Base-by-base conservation (phyloP, 1,140 invertebrate genomes). In the Helicorthomorpha holstii region DNA sequence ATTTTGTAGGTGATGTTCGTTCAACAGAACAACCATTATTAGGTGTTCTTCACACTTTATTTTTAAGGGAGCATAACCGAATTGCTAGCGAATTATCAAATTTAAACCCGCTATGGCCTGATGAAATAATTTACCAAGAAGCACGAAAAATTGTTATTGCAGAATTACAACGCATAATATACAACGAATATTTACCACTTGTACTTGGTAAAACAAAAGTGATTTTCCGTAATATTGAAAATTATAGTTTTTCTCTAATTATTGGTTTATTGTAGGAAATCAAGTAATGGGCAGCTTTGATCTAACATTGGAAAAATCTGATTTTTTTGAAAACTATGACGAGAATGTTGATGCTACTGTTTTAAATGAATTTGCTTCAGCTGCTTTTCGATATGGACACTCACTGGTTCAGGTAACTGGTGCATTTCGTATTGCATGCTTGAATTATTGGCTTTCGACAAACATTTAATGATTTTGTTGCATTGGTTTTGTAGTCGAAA, bases 61-160 rank as follows among this genome's bases (percentile, higher is more conserved):
- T 88, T 43, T 68, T 93, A 50, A 72, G 93, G 53, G 85, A 95
- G 63, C 92, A 97, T 64, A 97, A 97, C 66, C 74, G 85, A 44
- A 71, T 96, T 21, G 88, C 90, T 0, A 74, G 77, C 34, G 66
- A 64, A 27, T 67, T 98, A 0, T 63, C 74, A 0, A 60, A 70
- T 1, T 57, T 76, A 25, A 96, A 96, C 69, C 83, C 84, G 0
- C 82, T 85, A 56, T 92, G 87, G 83, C 74, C 77, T 53, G 88
- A 92, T 61, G 86, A 91, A 64, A 64, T 63, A 0, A 64, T 85
- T 1, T 93, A 81, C 69, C 89, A 96, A 65, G 89, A 94, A 69
- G 73, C 85, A 0, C 72, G 89, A 51, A 75, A 79, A 55, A 87
- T 94, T 42, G 54, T 70, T 1, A 58, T 55, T 4, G 69, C 65